Percentiles rank a stretch among this genome's conserved stretches.
Conservation (phyloP, 2,113 vertebrate genomes). For the Aptenodytes patagonicus region DNA sequence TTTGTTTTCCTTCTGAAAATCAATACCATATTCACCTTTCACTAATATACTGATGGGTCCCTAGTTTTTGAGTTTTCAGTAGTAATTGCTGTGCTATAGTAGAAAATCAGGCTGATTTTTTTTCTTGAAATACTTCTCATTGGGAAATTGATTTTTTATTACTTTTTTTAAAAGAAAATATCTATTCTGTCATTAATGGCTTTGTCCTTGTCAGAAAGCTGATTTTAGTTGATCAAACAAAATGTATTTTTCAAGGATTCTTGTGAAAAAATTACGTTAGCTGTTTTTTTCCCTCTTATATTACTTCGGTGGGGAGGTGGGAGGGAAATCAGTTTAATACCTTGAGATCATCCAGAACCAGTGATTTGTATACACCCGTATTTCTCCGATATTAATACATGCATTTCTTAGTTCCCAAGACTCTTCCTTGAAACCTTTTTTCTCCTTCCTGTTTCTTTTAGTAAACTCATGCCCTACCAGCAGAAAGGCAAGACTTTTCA, state of each 20-base stretch:
- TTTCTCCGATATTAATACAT: not conserved
- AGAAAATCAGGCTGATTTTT: not conserved
- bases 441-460: not conserved
- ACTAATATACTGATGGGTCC: not conserved
- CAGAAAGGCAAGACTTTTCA: not conserved
- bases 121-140: not conserved
- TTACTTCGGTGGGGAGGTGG: not conserved
- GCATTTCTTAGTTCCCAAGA: not conserved
- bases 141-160: not conserved
- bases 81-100: not conserved
- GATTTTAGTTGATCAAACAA: not conserved
- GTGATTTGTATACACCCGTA: not conserved
- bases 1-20: slow-evolving; percentile 13
- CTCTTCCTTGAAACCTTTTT: not conserved
- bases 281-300: not conserved
- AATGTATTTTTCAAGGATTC: not conserved
- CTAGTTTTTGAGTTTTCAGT: not conserved
- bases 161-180: not conserved
- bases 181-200: not conserved
- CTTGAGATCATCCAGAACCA: not conserved
- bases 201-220: not conserved
- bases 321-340: not conserved
- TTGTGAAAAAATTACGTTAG: not conserved
- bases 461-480: not conserved
- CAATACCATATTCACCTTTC: not conserved